Conservation (phyloP, 2,888 invertebrate genomes). For the Rhingia rostrata region DNA sequence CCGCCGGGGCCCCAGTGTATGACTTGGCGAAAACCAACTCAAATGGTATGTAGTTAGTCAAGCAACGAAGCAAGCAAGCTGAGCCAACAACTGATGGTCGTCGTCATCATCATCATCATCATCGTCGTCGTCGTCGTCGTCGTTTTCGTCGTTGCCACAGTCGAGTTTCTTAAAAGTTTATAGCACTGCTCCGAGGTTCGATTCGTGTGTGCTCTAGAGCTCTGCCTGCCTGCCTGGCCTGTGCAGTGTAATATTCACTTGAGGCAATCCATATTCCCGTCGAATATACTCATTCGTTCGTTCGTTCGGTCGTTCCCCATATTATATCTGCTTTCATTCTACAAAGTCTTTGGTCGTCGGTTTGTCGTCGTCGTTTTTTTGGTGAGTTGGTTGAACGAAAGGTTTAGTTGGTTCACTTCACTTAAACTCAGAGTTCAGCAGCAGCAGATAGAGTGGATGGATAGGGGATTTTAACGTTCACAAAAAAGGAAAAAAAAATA, state of each 20-base stretch:
- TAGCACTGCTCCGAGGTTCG: constrained; percentile 64
- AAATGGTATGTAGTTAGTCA: constrained; percentile 71
- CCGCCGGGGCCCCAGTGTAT: constrained; percentile 61
- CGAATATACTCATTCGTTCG: constrained; percentile 43
- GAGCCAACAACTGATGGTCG: constrained; percentile 74
- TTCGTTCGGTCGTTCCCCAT: neutral
- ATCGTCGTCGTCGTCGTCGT: constrained; percentile 78
- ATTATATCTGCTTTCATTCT: constrained; percentile 69
- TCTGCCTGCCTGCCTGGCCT: constrained; percentile 1
- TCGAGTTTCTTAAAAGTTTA: constrained; percentile 72
- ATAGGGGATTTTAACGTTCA: constrained; percentile 64
- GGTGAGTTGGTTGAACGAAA: constrained; percentile 57
- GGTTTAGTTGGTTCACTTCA: constrained; percentile 74
- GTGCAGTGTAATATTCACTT: constrained; percentile 70
- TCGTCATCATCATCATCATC: constrained; percentile 55
- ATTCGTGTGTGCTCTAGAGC: constrained; percentile 46
- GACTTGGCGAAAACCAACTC: constrained; percentile 70
- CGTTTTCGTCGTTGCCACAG: constrained; percentile 70
- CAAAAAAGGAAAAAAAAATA: constrained; percentile 38
- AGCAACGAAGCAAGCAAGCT: constrained; percentile 74
- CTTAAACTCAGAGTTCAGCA: constrained; percentile 73
- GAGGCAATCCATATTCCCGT: constrained; percentile 71
- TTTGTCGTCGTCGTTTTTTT: constrained; percentile 28
- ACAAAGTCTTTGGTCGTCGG: constrained; percentile 59
- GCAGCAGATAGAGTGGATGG: constrained; percentile 58